Evolutionary conservation across 2,113 vertebrate species (phyloP).

Genomic region (Edolisoma coerulescens): DNA sequence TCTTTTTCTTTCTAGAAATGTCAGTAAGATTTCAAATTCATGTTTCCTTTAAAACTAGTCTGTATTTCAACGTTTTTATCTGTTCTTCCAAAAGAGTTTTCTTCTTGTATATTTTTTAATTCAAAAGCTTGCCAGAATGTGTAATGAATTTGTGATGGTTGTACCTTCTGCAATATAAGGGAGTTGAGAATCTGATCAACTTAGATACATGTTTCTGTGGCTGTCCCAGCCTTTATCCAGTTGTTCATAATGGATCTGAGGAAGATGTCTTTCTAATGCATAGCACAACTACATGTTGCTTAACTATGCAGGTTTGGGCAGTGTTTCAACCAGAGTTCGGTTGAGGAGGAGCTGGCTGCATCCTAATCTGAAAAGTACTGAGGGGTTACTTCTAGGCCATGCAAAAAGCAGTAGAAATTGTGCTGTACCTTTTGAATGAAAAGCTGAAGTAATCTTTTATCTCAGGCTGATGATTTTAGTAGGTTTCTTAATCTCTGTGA

Average conservation of each 20-base stretch:
- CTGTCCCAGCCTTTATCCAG: not conserved
- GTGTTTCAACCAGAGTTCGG: not conserved
- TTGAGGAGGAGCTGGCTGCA: not conserved
- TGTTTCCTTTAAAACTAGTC: not conserved
- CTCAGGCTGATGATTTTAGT: not conserved
- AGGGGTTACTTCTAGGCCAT: not conserved
- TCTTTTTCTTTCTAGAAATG: not conserved
- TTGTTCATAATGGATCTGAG: not conserved
- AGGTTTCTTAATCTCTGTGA: not conserved
- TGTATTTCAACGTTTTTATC: not conserved
- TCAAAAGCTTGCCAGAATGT: not conserved
- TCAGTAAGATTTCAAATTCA: not conserved
- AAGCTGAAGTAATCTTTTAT: not conserved
- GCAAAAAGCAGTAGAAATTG: not conserved
- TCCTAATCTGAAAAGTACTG: not conserved
- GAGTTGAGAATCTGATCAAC: not conserved
- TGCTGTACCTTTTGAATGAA: not conserved
- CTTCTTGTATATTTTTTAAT: not conserved
- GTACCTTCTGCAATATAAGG: not conserved
- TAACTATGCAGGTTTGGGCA: not conserved
- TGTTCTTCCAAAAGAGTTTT: not conserved
- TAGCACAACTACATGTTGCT: not conserved
- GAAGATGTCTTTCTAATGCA: not conserved
- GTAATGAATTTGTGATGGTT: not conserved
- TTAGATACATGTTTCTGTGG: not conserved